Conservation (phyloP, 2,888 invertebrate species). For the Orthosia gothica region DNA sequence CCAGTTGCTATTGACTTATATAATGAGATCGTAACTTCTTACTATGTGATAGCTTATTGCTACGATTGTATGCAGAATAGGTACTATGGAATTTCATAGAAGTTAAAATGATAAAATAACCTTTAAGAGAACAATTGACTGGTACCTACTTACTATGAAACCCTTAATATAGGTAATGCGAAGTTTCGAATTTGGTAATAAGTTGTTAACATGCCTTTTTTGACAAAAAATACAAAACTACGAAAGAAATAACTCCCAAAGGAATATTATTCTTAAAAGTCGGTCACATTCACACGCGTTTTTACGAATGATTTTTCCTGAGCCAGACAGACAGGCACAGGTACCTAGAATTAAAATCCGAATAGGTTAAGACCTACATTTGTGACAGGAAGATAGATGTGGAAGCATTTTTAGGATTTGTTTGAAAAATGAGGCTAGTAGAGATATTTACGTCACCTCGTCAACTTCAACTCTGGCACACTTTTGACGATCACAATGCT, state of each 20-base stretch:
- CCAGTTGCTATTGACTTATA: conserved; percentile 35
- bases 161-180: not conserved
- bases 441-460: not conserved
- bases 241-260: not conserved
- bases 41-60: conserved; percentile 14
- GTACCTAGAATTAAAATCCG: conserved; percentile 18
- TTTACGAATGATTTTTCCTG: conserved; percentile 1
- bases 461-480: conserved; percentile 12
- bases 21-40: conserved; percentile 29
- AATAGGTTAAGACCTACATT: conserved; percentile 33
- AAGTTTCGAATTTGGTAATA: not conserved
- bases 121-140: not conserved
- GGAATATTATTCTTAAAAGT: not conserved
- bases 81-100: not conserved
- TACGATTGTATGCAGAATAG: not conserved
- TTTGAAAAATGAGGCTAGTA: conserved; percentile 15
- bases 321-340: not conserved
- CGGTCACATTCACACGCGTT: conserved; percentile 10
- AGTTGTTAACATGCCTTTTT: too few relatives aligned
- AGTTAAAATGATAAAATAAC: not conserved
- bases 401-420: conserved; percentile 27
- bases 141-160: not conserved
- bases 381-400: conserved; percentile 28
- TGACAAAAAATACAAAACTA: not conserved
- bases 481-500: conserved; percentile 33